These are phyloP conservation scores for Drosophila putrida DNA, from an alignment of 2,888 invertebrate genomes.

Conservation along the genomic window DNA sequence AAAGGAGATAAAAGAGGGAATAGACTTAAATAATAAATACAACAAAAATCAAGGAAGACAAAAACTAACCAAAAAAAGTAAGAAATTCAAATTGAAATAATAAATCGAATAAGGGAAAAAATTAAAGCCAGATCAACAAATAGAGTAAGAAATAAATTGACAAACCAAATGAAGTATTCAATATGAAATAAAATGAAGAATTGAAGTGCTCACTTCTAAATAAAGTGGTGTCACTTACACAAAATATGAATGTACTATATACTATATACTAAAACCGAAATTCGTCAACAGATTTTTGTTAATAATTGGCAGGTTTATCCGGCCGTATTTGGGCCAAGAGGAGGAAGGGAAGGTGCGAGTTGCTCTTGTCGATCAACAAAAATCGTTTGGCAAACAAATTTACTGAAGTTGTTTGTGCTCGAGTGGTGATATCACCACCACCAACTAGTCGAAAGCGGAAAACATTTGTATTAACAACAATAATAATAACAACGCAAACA, in stretches of 20 bases:
- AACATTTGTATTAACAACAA: constrained; percentile 72
- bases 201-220: not conserved
- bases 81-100: no score
- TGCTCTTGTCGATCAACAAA: constrained; percentile 11
- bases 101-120: no score
- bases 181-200: not conserved
- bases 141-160: not conserved
- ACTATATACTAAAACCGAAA: not conserved
- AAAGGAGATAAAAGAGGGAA: no score
- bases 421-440: constrained; percentile 66
- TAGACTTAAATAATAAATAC: not conserved
- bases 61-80: no score
- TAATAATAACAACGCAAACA: constrained; percentile 30
- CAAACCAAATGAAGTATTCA: not conserved
- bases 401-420: constrained; percentile 27
- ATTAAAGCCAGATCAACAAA: not conserved
- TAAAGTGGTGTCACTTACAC: not conserved
- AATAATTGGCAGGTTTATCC: constrained; percentile 30
- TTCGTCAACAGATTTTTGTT: constrained; percentile 29
- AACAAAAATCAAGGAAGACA: not conserved
- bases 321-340: not conserved
- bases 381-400: constrained; percentile 57
- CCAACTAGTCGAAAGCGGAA: constrained; percentile 60
- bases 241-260: constrained; percentile 1
- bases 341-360: not conserved